These are phyloP conservation scores for Labeo rohita DNA, from an alignment of 2,113 vertebrate species.

Conservation along the genomic window DNA sequence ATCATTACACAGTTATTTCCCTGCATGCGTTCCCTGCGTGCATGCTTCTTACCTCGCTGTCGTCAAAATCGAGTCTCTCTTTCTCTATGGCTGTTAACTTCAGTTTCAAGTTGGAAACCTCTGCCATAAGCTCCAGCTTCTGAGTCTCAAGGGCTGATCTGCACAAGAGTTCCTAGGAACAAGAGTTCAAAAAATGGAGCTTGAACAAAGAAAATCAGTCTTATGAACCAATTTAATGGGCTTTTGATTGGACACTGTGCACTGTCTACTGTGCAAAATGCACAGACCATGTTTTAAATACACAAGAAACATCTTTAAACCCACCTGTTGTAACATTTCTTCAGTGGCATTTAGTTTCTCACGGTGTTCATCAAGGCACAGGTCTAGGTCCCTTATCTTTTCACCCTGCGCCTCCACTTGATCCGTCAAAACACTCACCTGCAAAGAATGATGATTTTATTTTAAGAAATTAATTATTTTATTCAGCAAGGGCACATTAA, in stretches of 20 bases:
- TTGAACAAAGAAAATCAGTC: background rate
- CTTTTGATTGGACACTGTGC: background rate
- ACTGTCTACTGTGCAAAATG: background rate
- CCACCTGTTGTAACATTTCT: slow-evolving; percentile 96
- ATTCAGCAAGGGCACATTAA: background rate
- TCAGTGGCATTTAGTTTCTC: slow-evolving; percentile 95
- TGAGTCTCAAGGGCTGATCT: slow-evolving; percentile 90
- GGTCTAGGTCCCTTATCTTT: slow-evolving; percentile 95
- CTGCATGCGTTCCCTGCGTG: background rate
- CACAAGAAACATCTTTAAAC: background rate
- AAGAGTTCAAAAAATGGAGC: background rate
- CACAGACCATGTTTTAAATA: background rate
- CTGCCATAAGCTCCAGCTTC: slow-evolving; percentile 92
- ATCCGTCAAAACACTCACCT: slow-evolving; percentile 98
- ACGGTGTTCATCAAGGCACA: slow-evolving; percentile 94
- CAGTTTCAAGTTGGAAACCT: slow-evolving; percentile 92
- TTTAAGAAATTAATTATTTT: background rate
- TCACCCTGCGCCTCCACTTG: slow-evolving; percentile 98
- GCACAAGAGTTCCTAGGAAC: slow-evolving; percentile 88
- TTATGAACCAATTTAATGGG: background rate
- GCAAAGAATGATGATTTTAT: background rate
- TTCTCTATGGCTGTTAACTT: slow-evolving; percentile 88
- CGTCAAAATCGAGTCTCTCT: slow-evolving; percentile 86
- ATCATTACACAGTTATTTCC: background rate
- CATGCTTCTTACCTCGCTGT: slow-evolving; percentile 82